A percentile compares a stretch with the other conserved stretches of the same genome.
Conservation (phyloP, 2,888 invertebrate species). For the Stegana nigrithorax region DNA sequence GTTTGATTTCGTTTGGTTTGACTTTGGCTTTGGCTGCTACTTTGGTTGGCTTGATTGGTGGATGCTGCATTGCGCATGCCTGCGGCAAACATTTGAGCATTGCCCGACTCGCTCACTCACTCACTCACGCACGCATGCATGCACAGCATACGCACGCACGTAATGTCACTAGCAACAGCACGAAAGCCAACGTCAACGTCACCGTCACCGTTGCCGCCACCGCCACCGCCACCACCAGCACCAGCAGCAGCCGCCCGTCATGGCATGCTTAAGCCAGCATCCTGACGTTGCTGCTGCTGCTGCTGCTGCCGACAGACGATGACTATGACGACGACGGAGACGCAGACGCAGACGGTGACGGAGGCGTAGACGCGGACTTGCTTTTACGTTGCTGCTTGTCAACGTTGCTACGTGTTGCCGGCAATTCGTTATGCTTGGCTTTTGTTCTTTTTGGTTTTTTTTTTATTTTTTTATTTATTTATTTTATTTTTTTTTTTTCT, state of each 20-base stretch:
- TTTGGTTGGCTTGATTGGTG: constrained; percentile 29
- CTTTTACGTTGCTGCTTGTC: not conserved
- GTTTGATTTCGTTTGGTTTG: constrained; percentile 16
- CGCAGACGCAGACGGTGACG: too few species aligned
- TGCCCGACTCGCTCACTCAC: not conserved
- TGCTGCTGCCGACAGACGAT: too few species aligned
- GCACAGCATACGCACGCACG: constrained; percentile 23
- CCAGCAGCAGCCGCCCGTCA: not conserved
- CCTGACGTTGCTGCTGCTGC: not conserved
- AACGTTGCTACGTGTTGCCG: constrained; percentile 51
- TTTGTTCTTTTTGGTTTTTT: constrained; percentile 23
- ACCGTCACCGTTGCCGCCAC: too few species aligned
- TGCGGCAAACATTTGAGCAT: constrained; percentile 58
- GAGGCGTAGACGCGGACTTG: too few species aligned
- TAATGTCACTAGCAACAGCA: too few species aligned
- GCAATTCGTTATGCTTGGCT: constrained; percentile 43
- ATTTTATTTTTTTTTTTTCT: constrained; percentile 24
- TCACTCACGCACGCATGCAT: constrained; percentile 25
- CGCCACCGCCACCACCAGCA: not conserved
- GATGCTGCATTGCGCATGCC: constrained; percentile 56
- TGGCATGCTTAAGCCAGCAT: not conserved
- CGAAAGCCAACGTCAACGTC: too few species aligned
- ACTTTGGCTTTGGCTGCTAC: not conserved
- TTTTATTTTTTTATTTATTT: constrained; percentile 24
- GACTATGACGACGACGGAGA: too few species aligned